These are phyloP conservation scores for Brenthis ino DNA, from an alignment of 2,888 invertebrate species.

Conservation along the genomic window DNA sequence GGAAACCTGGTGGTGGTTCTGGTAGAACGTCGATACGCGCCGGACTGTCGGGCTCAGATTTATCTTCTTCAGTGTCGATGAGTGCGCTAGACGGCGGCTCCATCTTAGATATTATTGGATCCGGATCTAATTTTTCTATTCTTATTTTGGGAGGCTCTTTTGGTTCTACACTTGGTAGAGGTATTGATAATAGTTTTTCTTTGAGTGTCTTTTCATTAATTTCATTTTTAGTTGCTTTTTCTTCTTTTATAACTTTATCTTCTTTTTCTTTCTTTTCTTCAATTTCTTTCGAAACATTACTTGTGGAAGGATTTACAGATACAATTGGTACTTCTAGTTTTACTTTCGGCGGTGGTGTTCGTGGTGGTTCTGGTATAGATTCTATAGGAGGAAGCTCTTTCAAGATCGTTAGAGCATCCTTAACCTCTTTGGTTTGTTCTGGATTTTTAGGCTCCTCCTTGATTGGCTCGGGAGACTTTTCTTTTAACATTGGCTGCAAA, in stretches of 20 bases:
- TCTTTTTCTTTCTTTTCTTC: slow-evolving; percentile 40
- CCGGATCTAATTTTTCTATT: slow-evolving; percentile 56
- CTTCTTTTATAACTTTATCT: slow-evolving; percentile 44
- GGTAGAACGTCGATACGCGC: slow-evolving; percentile 76
- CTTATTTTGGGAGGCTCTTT: slow-evolving; percentile 46
- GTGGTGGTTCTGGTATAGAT: slow-evolving; percentile 58
- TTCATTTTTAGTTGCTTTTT: slow-evolving; percentile 25
- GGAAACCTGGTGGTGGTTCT: slow-evolving; percentile 74
- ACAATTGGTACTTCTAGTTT: slow-evolving; percentile 38
- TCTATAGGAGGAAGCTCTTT: slow-evolving; percentile 47
- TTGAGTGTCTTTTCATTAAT: slow-evolving; percentile 36
- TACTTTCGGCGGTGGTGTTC: slow-evolving; percentile 55
- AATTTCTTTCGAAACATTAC: slow-evolving; percentile 38
- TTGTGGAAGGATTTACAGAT: slow-evolving; percentile 24
- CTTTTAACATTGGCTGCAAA: slow-evolving; percentile 47
- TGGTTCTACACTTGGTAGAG: slow-evolving; percentile 48
- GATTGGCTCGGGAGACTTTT: slow-evolving; percentile 51
- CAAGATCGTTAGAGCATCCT: slow-evolving; percentile 46
- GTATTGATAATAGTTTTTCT: slow-evolving; percentile 47
- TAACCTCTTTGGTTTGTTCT: slow-evolving; percentile 46
- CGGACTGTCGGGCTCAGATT: slow-evolving; percentile 77
- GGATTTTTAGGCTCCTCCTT: slow-evolving; percentile 54
- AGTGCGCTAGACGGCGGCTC: slow-evolving; percentile 71
- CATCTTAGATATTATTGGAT: slow-evolving; percentile 52
- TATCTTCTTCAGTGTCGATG: slow-evolving; percentile 75